These are phyloP conservation scores for Rhagium mordax DNA, from an alignment of 2,888 invertebrate genomes.

Conservation along the genomic window DNA sequence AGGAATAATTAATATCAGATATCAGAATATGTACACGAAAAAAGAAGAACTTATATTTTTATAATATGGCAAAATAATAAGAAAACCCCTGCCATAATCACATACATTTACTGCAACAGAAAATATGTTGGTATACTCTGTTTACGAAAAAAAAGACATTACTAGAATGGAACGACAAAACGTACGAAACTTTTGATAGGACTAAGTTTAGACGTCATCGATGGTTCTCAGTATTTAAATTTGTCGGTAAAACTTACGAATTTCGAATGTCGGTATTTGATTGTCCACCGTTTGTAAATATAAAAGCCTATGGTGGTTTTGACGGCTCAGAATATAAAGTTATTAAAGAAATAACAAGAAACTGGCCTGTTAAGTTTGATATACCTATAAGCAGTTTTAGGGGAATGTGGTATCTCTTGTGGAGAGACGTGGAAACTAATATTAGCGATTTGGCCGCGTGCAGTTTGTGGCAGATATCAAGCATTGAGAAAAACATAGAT, in stretches of 20 bases:
- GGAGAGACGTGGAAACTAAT: conserved; percentile 2
- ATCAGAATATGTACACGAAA: no score
- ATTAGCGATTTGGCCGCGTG: conserved; percentile 21
- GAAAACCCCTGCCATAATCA: no score
- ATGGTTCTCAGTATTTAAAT: conserved; percentile 9
- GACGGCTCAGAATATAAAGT: conserved; percentile 25
- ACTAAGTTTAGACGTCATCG: not conserved
- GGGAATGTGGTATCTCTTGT: not conserved
- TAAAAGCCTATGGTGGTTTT: not conserved
- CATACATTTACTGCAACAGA: not conserved
- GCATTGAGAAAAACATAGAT: conserved; percentile 4
- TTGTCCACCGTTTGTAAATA: conserved; percentile 12
- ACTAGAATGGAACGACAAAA: conserved; percentile 8
- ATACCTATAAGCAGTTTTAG: not conserved
- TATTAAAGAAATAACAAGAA: conserved; percentile 18
- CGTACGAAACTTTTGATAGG: not conserved
- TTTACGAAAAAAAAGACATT: conserved; percentile 6
- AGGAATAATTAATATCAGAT: no score
- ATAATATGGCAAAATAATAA: no score
- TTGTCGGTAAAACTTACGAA: not conserved
- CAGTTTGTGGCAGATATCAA: conserved; percentile 12
- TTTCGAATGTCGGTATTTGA: conserved; percentile 3
- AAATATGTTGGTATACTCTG: not conserved
- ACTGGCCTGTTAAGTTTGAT: conserved; percentile 30
- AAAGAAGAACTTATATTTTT: no score